Conservation (phyloP, 2,113 vertebrate genomes). For the Tauraco erythrolophus region DNA sequence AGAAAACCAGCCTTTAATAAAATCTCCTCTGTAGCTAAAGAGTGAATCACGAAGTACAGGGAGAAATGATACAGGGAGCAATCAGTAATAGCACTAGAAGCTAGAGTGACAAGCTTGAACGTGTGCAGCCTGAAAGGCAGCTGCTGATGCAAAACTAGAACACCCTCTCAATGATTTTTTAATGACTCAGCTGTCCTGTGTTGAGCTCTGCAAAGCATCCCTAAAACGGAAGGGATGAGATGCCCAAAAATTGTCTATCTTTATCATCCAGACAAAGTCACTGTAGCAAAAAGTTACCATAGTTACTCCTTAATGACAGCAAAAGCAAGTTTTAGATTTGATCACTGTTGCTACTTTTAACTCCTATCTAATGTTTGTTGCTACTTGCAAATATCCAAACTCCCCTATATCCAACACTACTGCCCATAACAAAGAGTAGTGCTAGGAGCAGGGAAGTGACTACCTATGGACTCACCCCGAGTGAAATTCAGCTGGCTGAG, state of each 20-base stretch:
- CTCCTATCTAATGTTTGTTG: not conserved
- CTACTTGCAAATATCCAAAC: not conserved
- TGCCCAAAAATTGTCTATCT: not conserved
- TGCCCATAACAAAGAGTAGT: not conserved
- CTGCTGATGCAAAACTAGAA: not conserved
- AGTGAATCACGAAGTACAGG: not conserved
- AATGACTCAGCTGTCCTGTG: not conserved
- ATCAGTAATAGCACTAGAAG: not conserved
- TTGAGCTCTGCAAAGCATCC: not conserved
- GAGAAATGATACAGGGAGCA: not conserved
- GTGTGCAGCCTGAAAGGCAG: not conserved
- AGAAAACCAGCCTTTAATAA: constrained; percentile 46
- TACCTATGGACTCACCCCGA: not conserved
- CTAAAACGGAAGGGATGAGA: not conserved
- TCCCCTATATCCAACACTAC: not conserved
- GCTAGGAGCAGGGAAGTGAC: not conserved
- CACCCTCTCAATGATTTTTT: not conserved
- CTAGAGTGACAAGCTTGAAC: not conserved
- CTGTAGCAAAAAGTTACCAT: not conserved
- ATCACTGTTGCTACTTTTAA: not conserved
- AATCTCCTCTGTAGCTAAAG: constrained; percentile 32
- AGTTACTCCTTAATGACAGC: not conserved
- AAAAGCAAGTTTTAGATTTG: not conserved
- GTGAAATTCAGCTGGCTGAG: not conserved
- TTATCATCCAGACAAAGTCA: not conserved